Evolutionary conservation across 1,140 invertebrate species (phyloP).

Genomic region (Lepidurus arcticus): DNA sequence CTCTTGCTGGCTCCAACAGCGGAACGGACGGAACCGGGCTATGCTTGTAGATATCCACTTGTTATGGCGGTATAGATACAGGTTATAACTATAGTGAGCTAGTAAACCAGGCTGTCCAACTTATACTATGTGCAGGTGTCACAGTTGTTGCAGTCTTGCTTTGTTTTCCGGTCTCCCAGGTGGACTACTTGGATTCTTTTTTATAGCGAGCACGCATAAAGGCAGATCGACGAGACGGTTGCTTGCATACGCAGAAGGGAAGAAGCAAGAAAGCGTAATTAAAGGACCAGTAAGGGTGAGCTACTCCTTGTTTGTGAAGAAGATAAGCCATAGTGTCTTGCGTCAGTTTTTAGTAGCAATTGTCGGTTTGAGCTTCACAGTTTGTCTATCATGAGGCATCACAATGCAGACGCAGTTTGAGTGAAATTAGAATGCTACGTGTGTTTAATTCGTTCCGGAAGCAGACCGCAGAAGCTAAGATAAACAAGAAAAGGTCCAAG

Average conservation of each 20-base stretch:
- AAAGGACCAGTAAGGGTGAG: neutral
- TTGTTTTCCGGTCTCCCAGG: slow-evolving; percentile 14
- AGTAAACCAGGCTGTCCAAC: neutral
- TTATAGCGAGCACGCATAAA: neutral
- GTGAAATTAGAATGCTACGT: slow-evolving; percentile 18
- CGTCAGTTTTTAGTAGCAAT: neutral
- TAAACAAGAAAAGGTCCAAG: slow-evolving; percentile 15
- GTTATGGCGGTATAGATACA: neutral
- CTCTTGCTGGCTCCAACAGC: neutral
- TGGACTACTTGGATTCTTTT: slow-evolving; percentile 6
- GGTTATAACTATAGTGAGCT: slow-evolving; percentile 7
- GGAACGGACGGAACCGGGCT: neutral
- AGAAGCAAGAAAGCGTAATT: neutral
- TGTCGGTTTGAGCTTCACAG: neutral
- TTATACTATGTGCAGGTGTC: slow-evolving; percentile 8
- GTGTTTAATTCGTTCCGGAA: slow-evolving; percentile 9
- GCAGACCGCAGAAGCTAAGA: slow-evolving; percentile 12
- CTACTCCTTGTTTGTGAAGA: neutral
- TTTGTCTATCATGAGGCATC: neutral
- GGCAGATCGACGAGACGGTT: neutral
- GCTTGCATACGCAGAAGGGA: neutral
- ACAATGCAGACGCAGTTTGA: neutral
- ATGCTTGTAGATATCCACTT: neutral
- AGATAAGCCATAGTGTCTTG: neutral
- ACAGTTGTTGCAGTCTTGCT: slow-evolving; percentile 17